Conservation (phyloP, 2,888 invertebrate genomes). For the Stenodema calcarata region DNA sequence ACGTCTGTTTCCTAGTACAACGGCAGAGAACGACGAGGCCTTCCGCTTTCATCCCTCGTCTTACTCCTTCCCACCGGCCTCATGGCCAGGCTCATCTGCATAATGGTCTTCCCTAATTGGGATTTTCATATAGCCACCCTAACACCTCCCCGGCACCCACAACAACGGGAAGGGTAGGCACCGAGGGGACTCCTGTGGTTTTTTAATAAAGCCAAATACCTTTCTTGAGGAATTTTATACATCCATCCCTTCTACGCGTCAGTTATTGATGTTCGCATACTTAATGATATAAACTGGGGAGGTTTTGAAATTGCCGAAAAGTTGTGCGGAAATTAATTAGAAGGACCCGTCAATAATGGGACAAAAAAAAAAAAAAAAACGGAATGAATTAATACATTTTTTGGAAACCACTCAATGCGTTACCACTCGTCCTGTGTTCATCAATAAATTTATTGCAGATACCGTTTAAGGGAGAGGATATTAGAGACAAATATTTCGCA, state of each 20-base stretch:
- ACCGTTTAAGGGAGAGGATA: too few relatives aligned
- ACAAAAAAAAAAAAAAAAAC: not conserved
- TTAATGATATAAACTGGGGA: not conserved
- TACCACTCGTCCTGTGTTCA: too few relatives aligned
- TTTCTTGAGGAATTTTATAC: not conserved
- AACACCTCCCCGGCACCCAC: not conserved
- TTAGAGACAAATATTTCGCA: too few relatives aligned
- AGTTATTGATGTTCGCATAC: not conserved
- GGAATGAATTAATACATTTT: not conserved
- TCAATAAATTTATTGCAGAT: not conserved
- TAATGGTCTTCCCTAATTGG: constrained; percentile 46
- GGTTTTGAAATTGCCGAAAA: not conserved
- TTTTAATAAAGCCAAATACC: constrained; percentile 7
- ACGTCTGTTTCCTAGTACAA: constrained; percentile 8
- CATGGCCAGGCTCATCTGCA: constrained; percentile 29
- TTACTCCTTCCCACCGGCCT: not conserved
- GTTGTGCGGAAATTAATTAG: not conserved
- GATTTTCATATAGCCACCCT: constrained; percentile 30
- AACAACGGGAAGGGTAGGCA: not conserved
- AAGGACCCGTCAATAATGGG: not conserved
- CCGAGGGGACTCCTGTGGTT: not conserved
- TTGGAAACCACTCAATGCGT: not conserved
- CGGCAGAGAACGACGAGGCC: not conserved
- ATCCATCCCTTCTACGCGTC: not conserved
- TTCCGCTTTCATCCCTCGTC: constrained; percentile 3